Evolutionary conservation across 2,888 invertebrate species (phyloP), one percentile per base, ranked within the genome.

Genomic region (Adelphocoris suturalis): DNA sequence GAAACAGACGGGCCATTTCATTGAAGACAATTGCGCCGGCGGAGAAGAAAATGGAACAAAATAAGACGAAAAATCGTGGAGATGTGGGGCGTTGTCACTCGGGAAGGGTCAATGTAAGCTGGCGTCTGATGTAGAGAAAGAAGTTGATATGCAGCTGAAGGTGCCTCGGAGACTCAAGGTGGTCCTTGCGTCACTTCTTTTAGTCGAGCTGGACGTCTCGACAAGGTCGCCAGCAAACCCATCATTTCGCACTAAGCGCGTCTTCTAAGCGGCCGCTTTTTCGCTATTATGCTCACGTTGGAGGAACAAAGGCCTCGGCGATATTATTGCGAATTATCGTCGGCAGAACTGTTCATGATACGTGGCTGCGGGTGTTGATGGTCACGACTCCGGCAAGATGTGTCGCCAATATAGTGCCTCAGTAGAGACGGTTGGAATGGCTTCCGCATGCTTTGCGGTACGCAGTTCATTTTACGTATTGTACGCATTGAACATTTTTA

Each of bases 51-150:
- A n/a, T 55, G 57, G 48, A 55, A 37, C n/a, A 61, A 85, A 85
- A 85, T n/a, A n/a, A 57, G 55, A 57, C 82, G 23, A 37, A 37
- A 47, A 52, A 13, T 57, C 52, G 16, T 85, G 27, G 28, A 28
- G 85, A 85, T 85, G 61, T 57, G 85, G 85, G 57, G 55, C 85
- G 85, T 37, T 84, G 84, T 84, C 84, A 84, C 57, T 84, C 48
- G 19, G 55, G 23, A 14, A 84, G 19, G 52, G 55, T 48, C 84
- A 55, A 57, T 14, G 37, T n/a, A 19, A 47, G 13, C 7, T 84
- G 84, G 68, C 37, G 37, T 37, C 37, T 37, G 37, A 37, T 37
- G 37, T 37, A 55, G 55, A 57, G 85, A 61, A 82, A 82, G 47
- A 57, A 85, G 55, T 16, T 78, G 0, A 57, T 85, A 85, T 85